Percentiles rank a stretch among this genome's conserved stretches.
Conservation (phyloP, 2,888 invertebrate species). For the Mimumesa dahlbomi region DNA sequence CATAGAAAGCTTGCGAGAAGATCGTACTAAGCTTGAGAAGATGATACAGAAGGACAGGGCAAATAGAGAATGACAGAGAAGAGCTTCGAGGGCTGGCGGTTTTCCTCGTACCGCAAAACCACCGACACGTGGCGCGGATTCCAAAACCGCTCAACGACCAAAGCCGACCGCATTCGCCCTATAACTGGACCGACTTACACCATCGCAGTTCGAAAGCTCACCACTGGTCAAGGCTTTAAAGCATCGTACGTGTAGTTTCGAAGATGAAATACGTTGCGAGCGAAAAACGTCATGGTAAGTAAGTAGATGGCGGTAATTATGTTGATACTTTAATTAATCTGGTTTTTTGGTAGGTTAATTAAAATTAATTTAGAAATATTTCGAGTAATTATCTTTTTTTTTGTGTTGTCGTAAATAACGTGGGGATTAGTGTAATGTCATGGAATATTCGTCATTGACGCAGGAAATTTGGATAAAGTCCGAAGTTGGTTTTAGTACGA, state of each 20-base stretch:
- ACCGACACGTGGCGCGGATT: constrained; percentile 76
- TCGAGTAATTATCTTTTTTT: too few relatives aligned
- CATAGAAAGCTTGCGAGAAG: constrained; percentile 26
- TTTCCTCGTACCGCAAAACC: constrained; percentile 77
- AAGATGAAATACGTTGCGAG: constrained; percentile 5
- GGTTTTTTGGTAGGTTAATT: too few relatives aligned
- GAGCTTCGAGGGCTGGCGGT: constrained; percentile 71
- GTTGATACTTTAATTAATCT: too few relatives aligned
- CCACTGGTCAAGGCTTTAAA: constrained; percentile 45
- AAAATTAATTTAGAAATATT: too few relatives aligned
- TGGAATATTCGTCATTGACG: too few relatives aligned
- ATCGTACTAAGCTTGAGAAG: constrained; percentile 46
- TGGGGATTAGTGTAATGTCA: too few relatives aligned
- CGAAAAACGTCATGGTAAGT: too few relatives aligned
- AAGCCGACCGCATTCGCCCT: constrained; percentile 63
- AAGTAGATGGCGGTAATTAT: too few relatives aligned
- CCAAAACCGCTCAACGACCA: constrained; percentile 71
- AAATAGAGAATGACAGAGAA: constrained; percentile 56
- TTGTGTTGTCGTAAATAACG: too few relatives aligned
- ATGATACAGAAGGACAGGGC: constrained; percentile 44
- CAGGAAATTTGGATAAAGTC: too few relatives aligned
- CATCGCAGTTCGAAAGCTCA: constrained; percentile 48
- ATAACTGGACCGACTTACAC: constrained; percentile 57
- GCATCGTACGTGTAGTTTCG: constrained; percentile 17
- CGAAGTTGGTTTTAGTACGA: too few relatives aligned